These are phyloP conservation scores for Heteractis magnifica DNA, from an alignment of 92 coral and sea anemone species.

Conservation along the genomic window DNA sequence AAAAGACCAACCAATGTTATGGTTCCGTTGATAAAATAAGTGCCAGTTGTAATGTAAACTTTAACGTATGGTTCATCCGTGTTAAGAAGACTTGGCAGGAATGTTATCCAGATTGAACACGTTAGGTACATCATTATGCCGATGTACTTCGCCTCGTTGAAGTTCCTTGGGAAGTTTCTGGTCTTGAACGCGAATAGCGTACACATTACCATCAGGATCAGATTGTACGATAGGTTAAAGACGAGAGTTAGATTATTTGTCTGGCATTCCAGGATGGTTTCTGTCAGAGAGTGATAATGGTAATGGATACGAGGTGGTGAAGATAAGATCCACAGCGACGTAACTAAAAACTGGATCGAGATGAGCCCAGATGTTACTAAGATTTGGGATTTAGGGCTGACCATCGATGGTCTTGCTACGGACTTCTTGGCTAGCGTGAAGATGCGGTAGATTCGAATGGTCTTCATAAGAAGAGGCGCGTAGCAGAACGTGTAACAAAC, in stretches of 20 bases:
- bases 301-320: conserved; percentile 63
- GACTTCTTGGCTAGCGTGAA: conserved; percentile 82
- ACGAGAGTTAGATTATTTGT: conserved; percentile 59
- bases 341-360: conserved; percentile 70
- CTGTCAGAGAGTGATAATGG: conserved; percentile 42
- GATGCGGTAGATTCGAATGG: conserved; percentile 91
- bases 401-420: conserved; percentile 79
- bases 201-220: conserved; percentile 71
- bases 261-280: conserved; percentile 67
- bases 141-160: conserved; percentile 95
- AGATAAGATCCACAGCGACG: conserved; percentile 76
- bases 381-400: conserved; percentile 80
- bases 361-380: conserved; percentile 77
- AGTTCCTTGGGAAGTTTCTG: conserved; percentile 84
- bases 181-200: conserved; percentile 93
- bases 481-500: conserved; percentile 80
- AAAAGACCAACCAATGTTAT: conserved; percentile 82
- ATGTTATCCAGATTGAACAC: conserved; percentile 89
- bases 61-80: conserved; percentile 61
- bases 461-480: conserved; percentile 89
- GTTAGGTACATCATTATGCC: conserved; percentile 91
- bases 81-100: conserved; percentile 78
- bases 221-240: conserved; percentile 74
- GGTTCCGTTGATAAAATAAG: conserved; percentile 68
- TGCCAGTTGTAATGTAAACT: conserved; percentile 57